phyloP scores from a whole-genome alignment of 1,140 invertebrate species.

The Drosophila rhopaloa region DNA sequence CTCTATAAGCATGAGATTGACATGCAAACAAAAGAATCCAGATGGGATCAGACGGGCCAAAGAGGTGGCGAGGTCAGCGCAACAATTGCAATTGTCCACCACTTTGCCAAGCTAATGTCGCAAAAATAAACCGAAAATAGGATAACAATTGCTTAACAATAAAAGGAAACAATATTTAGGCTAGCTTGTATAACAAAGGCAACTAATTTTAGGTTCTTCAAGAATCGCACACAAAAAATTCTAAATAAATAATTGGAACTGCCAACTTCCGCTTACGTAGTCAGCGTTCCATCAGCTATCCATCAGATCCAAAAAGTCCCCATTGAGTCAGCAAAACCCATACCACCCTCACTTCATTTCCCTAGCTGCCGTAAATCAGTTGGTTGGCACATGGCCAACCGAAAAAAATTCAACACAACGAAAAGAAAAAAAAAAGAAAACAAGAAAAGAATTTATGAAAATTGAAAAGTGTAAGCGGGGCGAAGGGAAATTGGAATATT shows the following conservation, averaged over 20 bases:
- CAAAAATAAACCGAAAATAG: slow-evolving; percentile 24
- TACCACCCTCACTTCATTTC: slow-evolving; percentile 17
- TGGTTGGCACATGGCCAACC: slow-evolving; percentile 59
- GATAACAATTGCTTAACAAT: slow-evolving; percentile 61
- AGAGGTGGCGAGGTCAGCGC: slow-evolving; percentile 30
- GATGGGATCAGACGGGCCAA: slow-evolving; percentile 19
- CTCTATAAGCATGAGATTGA: slow-evolving; percentile 62
- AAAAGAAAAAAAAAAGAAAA: not conserved
- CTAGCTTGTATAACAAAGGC: slow-evolving; percentile 52
- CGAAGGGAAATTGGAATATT: slow-evolving; percentile 54
- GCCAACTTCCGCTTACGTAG: slow-evolving; percentile 65
- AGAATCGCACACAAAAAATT: not conserved
- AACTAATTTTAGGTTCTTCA: slow-evolving; percentile 49
- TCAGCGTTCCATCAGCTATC: slow-evolving; percentile 50
- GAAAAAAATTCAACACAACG: slow-evolving; percentile 9
- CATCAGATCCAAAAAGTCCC: slow-evolving; percentile 42
- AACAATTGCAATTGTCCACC: slow-evolving; percentile 73
- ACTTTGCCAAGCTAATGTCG: slow-evolving; percentile 49
- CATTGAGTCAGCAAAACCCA: slow-evolving; percentile 53
- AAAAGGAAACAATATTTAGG: slow-evolving; percentile 21
- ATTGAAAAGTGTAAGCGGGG: slow-evolving; percentile 64
- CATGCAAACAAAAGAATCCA: slow-evolving; percentile 65
- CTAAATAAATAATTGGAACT: slow-evolving; percentile 75
- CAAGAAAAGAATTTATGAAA: slow-evolving; percentile 63
- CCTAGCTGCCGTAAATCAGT: slow-evolving; percentile 67